phyloP scores from a whole-genome alignment of 1,140 invertebrate species.

The Drosophila sulfurigaster region DNA sequence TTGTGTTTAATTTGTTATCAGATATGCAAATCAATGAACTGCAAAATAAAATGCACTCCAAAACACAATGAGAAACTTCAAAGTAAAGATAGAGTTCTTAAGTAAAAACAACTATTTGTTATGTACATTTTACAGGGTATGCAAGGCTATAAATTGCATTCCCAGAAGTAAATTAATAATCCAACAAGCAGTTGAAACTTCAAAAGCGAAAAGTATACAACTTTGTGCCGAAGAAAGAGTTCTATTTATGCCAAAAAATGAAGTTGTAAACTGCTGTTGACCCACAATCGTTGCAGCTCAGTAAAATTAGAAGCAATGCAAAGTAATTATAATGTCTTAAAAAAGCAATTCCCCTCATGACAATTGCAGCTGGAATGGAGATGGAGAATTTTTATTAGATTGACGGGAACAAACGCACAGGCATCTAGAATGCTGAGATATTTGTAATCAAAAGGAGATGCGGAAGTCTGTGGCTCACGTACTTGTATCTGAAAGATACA shows the following conservation, averaged over 20 bases:
- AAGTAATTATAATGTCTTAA: neutral
- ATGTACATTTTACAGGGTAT: no score
- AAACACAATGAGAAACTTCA: no score
- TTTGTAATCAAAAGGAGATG: constrained; percentile 19
- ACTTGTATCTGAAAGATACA: constrained; percentile 29
- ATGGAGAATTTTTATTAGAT: neutral
- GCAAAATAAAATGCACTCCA: no score
- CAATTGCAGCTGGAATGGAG: neutral
- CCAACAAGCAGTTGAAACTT: neutral
- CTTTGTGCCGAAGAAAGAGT: neutral
- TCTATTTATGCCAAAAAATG: neutral
- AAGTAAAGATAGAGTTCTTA: no score
- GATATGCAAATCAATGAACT: neutral
- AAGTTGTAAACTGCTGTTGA: neutral
- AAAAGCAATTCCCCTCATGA: neutral
- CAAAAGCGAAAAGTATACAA: neutral
- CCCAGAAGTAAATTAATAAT: neutral
- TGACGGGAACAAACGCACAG: constrained; percentile 1
- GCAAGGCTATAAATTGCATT: neutral
- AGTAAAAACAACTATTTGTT: no score
- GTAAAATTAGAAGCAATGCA: neutral
- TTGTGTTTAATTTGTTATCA: neutral
- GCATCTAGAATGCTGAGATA: neutral
- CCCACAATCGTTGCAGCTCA: neutral
- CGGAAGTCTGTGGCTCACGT: constrained; percentile 37